phyloP scores from a whole-genome alignment of 2,113 vertebrate species.

The Microcebus griseorufus region DNA sequence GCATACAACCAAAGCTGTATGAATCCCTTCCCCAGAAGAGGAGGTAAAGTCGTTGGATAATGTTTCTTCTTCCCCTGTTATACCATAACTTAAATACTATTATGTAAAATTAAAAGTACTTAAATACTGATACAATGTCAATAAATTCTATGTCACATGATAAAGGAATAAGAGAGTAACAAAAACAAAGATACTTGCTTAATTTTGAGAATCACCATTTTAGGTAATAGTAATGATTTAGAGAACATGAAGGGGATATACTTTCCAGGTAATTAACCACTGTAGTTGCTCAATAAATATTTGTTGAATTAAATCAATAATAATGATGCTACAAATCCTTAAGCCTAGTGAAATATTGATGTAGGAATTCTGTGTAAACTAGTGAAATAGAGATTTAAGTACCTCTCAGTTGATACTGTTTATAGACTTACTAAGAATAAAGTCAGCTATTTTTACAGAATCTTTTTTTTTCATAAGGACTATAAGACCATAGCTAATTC shows the following conservation, averaged over 20 bases:
- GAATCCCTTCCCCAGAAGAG: neutral
- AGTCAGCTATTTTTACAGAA: neutral
- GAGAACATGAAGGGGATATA: neutral
- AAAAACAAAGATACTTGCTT: neutral
- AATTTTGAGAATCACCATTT: neutral
- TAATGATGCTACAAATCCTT: neutral
- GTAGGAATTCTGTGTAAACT: constrained; percentile 19
- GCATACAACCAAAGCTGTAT: neutral
- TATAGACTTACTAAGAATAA: constrained; percentile 4
- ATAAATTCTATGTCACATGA: neutral
- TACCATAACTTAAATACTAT: neutral
- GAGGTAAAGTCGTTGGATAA: neutral
- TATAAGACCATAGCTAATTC: neutral
- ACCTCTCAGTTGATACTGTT: neutral
- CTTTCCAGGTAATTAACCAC: constrained; percentile 43
- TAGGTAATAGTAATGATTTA: neutral
- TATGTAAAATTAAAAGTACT: neutral
- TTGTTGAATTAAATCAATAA: constrained; percentile 39
- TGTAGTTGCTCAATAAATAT: neutral
- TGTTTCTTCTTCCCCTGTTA: neutral
- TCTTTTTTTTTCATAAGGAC: neutral
- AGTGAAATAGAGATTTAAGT: neutral
- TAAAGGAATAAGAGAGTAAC: neutral
- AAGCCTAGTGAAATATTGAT: constrained; percentile 21
- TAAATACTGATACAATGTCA: neutral